Evolutionary conservation across 2,888 invertebrate genomes (phyloP).

Genomic region (Hemaris fuciformis): DNA sequence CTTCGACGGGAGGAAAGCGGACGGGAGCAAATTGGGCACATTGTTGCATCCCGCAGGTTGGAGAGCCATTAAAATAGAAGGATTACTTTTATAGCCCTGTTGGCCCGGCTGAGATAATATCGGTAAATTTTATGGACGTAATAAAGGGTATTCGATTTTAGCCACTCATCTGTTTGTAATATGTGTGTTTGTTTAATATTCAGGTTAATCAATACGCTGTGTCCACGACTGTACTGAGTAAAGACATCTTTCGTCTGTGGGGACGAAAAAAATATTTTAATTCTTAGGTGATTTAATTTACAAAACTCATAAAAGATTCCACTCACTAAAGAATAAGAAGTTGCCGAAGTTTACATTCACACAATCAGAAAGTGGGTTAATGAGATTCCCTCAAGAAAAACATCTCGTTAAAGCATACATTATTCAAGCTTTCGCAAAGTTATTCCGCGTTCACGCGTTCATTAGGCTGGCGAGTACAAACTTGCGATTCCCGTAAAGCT

Average conservation of each 20-base stretch:
- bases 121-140: conserved; percentile 77
- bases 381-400: conserved; percentile 81
- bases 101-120: conserved; percentile 78
- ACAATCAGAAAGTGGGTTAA: conserved; percentile 80
- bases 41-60: conserved; percentile 75
- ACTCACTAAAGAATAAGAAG: conserved; percentile 66
- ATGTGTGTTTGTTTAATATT: conserved; percentile 34
- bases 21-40: conserved; percentile 61
- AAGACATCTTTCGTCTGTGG: not conserved
- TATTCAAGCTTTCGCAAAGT: conserved; percentile 78
- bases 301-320: conserved; percentile 65
- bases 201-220: not conserved
- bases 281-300: conserved; percentile 65
- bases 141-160: conserved; percentile 79
- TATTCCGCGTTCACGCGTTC: conserved; percentile 80
- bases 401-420: conserved; percentile 81
- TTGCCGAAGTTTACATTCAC: conserved; percentile 76
- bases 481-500: conserved; percentile 65
- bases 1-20: conserved; percentile 40
- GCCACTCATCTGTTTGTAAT: conserved; percentile 72
- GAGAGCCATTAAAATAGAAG: conserved; percentile 76
- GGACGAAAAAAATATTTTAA: conserved; percentile 37
- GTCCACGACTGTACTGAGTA: not conserved
- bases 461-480: conserved; percentile 73
- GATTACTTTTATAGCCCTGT: conserved; percentile 77